Evolutionary conservation across 1,140 invertebrate genomes (phyloP).

Genomic region (Hypothenemus hampei): DNA sequence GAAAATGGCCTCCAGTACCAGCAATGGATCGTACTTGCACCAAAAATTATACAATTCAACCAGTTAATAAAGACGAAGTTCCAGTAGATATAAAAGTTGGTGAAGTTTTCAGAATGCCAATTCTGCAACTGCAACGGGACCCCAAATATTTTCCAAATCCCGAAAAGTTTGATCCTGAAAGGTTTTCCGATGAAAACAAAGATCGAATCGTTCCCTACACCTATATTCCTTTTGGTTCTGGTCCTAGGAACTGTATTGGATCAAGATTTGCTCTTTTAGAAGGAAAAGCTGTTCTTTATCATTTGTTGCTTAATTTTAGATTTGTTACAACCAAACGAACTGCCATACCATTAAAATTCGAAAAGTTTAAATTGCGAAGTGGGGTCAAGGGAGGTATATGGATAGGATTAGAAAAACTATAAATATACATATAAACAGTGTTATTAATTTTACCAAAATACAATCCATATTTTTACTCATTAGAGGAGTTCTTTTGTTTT

Average conservation of each 20-base stretch:
- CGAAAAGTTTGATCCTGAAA: constrained; percentile 32
- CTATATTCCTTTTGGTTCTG: constrained; percentile 56
- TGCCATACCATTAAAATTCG: constrained; percentile 32
- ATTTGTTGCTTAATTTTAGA: constrained; percentile 38
- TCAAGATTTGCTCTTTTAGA: constrained; percentile 40
- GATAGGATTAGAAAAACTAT: constrained; percentile 25
- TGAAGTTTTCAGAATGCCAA: constrained; percentile 32
- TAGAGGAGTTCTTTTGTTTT: neutral
- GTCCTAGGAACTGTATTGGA: constrained; percentile 44
- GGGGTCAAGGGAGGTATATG: constrained; percentile 40
- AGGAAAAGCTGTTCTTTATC: constrained; percentile 39
- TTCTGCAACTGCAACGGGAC: constrained; percentile 29
- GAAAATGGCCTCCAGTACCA: constrained; percentile 51
- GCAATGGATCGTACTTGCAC: constrained; percentile 50
- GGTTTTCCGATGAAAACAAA: constrained; percentile 36
- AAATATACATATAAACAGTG: neutral
- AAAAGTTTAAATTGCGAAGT: constrained; percentile 30
- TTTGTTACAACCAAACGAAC: constrained; percentile 36
- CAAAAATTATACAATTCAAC: constrained; percentile 47
- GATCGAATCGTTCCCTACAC: constrained; percentile 44
- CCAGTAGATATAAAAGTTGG: constrained; percentile 41
- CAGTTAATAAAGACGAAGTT: constrained; percentile 41
- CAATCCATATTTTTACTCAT: neutral
- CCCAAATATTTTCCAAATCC: constrained; percentile 32
- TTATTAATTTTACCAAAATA: neutral